Evolutionary conservation across 2,888 invertebrate genomes (phyloP), one percentile per base, ranked within the genome.

Genomic region (Dusona sp.): DNA sequence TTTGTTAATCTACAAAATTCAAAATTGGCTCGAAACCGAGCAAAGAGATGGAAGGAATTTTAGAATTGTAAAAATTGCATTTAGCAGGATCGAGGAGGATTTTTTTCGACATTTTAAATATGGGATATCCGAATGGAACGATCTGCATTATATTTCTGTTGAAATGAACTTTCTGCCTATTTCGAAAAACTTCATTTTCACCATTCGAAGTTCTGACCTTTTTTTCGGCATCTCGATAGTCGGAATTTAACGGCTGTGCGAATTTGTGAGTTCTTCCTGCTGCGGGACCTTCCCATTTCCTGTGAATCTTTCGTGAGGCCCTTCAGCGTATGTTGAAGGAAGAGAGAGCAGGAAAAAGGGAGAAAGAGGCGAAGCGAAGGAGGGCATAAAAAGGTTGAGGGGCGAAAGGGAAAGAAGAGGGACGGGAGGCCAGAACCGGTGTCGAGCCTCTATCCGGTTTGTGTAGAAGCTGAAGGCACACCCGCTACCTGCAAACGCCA

Each of bases 231-330:
- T 57, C 25, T 61, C 29, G 16, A 61, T 61, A 61, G 61, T 29
- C 6, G 22, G 78, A 38, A 88, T 85, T 85, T 86, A 84, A 86
- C 85, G 74, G 57, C 79, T 75, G 80, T 64, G 73, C 64, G 78
- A 75, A 75, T 29, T 80, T 70, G 75, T 1, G 48, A 4, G 16
- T 74, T 67, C 84, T 81, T 83, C 75, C 74, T 84, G 85, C 42
- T 36, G 45, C 72, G 33, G 79, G 80, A 85, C 83, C 79, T 89
- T 89, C 86, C 87, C 89, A 89, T 90, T 90, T 90, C 89, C 90
- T 88, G 88, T 82, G 82, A 75, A 87, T 84, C 87, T 82, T 83
- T 79, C 38, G 61, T 61, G 57, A 67, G 75, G 79, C 65, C 83
- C 72, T 48, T 61, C n/a, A 6, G 68, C 48, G 72, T 8, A 22